A percentile compares a stretch with the other conserved stretches of the same genome.
Evolutionary conservation across 1,140 invertebrate species (phyloP).

Genomic region (Galleria mellonella): DNA sequence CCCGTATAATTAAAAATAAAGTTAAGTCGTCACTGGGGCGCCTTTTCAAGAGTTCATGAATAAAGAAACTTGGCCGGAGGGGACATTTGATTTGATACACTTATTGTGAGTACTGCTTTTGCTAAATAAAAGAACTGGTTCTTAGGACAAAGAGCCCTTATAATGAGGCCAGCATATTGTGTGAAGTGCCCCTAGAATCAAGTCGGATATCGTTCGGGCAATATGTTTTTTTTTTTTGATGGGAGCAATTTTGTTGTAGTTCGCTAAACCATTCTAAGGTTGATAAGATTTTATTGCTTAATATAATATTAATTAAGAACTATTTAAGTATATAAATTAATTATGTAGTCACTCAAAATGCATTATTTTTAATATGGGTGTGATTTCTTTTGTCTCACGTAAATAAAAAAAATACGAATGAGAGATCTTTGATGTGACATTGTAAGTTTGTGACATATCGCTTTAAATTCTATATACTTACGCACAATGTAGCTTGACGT

Average conservation of each 20-base stretch:
- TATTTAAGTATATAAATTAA: no score
- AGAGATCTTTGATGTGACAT: no score
- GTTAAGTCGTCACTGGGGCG: conserved; percentile 43
- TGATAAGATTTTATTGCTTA: background rate
- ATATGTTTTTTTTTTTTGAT: conserved; percentile 62
- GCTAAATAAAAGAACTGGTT: conserved; percentile 66
- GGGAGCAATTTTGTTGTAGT: conserved; percentile 30
- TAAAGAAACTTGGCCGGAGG: conserved; percentile 44
- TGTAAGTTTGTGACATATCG: no score
- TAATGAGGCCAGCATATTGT: conserved; percentile 69
- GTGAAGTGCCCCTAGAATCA: conserved; percentile 53
- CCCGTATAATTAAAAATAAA: conserved; percentile 56
- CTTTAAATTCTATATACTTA: no score
- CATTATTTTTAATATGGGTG: no score
- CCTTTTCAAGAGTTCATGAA: conserved; percentile 49
- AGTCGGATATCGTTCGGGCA: conserved; percentile 35
- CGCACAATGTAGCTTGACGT: no score
- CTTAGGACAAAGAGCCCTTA: conserved; percentile 69
- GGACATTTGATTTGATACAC: conserved; percentile 67
- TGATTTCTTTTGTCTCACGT: no score
- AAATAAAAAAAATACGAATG: no score
- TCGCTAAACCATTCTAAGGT: conserved; percentile 4
- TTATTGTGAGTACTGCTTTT: conserved; percentile 59
- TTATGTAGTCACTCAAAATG: no score
- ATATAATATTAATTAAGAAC: no score